Evolutionary conservation across 2,797 vertebrate genomes (phyloP).

Genomic region (Anisognathus igniventris): DNA sequence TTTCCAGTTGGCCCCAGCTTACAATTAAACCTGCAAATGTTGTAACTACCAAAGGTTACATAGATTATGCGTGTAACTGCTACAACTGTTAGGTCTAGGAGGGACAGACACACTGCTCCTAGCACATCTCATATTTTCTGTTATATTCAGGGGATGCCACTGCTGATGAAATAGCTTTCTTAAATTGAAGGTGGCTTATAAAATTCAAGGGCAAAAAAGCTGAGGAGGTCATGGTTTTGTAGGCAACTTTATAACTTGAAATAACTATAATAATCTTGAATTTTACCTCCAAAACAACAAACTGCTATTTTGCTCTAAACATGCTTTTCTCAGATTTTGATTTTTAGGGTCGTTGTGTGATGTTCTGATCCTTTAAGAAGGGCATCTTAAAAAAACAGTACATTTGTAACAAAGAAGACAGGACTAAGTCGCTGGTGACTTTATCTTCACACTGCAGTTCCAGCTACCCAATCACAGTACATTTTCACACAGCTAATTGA

Average conservation of each 20-base stretch:
- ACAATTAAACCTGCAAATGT: neutral
- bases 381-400: neutral
- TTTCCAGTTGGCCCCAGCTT: neutral
- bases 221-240: neutral
- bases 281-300: neutral
- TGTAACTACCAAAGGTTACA: neutral
- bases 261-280: neutral
- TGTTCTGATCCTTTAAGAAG: neutral
- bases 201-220: neutral
- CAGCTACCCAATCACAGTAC: neutral
- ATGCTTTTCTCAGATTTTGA: neutral
- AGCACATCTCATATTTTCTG: neutral
- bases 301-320: neutral
- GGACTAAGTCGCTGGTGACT: neutral
- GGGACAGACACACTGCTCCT: neutral
- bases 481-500: neutral
- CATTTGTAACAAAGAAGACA: neutral
- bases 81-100: neutral
- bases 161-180: neutral
- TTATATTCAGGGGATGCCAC: neutral
- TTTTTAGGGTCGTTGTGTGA: neutral
- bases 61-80: neutral
- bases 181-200: neutral
- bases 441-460: neutral
- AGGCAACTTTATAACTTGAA: neutral